Conservation (phyloP, 2,113 vertebrate species). For the Scatophagus argus region DNA sequence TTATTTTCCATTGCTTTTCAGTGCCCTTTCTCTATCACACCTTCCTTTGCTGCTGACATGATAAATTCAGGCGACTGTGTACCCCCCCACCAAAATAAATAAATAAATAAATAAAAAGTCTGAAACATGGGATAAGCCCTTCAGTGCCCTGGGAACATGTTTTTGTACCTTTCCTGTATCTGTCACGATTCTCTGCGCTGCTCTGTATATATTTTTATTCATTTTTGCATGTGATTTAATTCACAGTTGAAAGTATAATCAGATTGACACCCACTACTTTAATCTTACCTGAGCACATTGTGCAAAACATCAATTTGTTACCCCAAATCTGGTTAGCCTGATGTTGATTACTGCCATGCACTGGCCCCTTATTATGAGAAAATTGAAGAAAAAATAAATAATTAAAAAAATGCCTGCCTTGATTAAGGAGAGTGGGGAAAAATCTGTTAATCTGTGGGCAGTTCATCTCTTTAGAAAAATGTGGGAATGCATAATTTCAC, state of each 20-base stretch:
- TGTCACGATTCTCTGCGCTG: not conserved
- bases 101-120: constrained; percentile 1
- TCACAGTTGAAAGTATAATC: constrained; percentile 60
- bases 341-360: constrained; percentile 73
- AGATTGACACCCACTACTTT: constrained; percentile 69
- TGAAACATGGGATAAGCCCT: constrained; percentile 1
- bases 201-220: constrained; percentile 2
- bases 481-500: constrained; percentile 33
- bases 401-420: constrained; percentile 10
- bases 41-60: constrained; percentile 42
- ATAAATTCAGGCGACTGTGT: constrained; percentile 47
- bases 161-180: constrained; percentile 19
- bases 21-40: constrained; percentile 39
- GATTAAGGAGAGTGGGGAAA: constrained; percentile 53
- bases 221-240: constrained; percentile 54
- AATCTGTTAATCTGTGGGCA: constrained; percentile 35
- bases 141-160: not conserved
- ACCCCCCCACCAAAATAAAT: not conserved
- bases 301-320: constrained; percentile 72
- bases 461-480: constrained; percentile 32
- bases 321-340: constrained; percentile 61
- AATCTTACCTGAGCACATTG: constrained; percentile 62
- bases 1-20: constrained; percentile 47
- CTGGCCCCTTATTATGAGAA: constrained; percentile 38
- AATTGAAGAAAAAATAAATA: constrained; percentile 5